phyloP scores from a whole-genome alignment of 1,140 invertebrate species.

The Brevipalpus yothersi region DNA sequence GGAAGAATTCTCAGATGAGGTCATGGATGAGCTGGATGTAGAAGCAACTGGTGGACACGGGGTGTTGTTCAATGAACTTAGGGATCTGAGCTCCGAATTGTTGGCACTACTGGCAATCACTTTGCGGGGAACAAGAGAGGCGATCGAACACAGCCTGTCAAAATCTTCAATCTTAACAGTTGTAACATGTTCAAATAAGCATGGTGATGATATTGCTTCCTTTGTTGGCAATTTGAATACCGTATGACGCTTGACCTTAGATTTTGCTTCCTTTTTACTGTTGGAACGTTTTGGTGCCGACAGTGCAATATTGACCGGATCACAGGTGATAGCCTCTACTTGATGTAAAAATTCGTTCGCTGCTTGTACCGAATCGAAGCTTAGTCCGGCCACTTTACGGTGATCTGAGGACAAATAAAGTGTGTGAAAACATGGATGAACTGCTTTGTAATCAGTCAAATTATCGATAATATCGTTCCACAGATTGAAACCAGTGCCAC shows the following conservation, averaged over 20 bases:
- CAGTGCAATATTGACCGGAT: slow-evolving; percentile 53
- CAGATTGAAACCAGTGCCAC: slow-evolving; percentile 55
- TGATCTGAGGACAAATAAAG: slow-evolving; percentile 48
- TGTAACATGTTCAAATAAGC: slow-evolving; percentile 62
- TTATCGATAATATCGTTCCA: slow-evolving; percentile 57
- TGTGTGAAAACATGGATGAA: slow-evolving; percentile 36
- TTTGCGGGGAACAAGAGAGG: slow-evolving; percentile 9
- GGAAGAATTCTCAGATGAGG: background rate
- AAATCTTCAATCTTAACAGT: slow-evolving; percentile 43
- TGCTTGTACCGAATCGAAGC: slow-evolving; percentile 45
- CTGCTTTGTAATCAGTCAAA: slow-evolving; percentile 28
- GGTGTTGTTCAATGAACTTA: background rate
- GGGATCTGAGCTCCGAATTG: background rate
- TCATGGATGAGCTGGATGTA: background rate
- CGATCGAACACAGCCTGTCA: slow-evolving; percentile 31
- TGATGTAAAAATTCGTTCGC: slow-evolving; percentile 38
- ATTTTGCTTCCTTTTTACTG: slow-evolving; percentile 16
- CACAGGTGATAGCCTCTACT: slow-evolving; percentile 40
- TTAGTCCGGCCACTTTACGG: slow-evolving; percentile 33
- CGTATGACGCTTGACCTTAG: background rate
- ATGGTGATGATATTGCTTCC: slow-evolving; percentile 56
- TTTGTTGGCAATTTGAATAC: slow-evolving; percentile 34
- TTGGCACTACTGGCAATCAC: background rate
- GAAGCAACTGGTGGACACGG: background rate
- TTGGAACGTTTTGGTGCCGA: slow-evolving; percentile 30